These are phyloP conservation scores for Zeuzera pyrina DNA, from an alignment of 2,888 invertebrate genomes.

Conservation along the genomic window DNA sequence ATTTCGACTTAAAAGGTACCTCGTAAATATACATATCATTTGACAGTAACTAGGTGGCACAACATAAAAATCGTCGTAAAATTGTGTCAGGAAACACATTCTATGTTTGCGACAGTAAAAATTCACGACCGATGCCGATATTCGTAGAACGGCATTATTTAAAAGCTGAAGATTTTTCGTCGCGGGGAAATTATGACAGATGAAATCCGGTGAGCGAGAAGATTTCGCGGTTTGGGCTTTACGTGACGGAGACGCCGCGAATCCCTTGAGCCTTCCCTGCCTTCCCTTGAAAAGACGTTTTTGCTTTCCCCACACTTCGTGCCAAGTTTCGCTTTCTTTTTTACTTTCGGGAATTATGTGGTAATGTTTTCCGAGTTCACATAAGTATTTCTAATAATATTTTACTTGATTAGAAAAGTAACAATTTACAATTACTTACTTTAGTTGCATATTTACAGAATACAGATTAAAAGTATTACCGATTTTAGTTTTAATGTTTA, in stretches of 20 bases:
- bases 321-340: slow-evolving; percentile 24
- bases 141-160: slow-evolving; percentile 26
- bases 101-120: slow-evolving; percentile 27
- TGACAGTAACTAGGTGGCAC: slow-evolving; percentile 23
- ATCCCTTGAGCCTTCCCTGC: slow-evolving; percentile 54
- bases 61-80: slow-evolving; percentile 35
- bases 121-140: slow-evolving; percentile 29
- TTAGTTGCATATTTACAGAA: no score
- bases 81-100: slow-evolving; percentile 19
- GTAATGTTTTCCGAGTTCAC: no score
- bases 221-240: slow-evolving; percentile 48
- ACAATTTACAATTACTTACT: no score
- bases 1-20: slow-evolving; percentile 25
- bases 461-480: no score
- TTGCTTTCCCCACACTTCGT: slow-evolving; percentile 13
- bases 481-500: no score
- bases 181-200: slow-evolving; percentile 50
- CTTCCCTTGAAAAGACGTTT: slow-evolving; percentile 27
- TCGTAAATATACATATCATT: slow-evolving; percentile 37
- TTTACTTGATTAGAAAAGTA: no score
- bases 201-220: slow-evolving; percentile 43
- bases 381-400: no score
- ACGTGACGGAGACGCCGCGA: slow-evolving; percentile 33
- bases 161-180: slow-evolving; percentile 32
- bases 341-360: no score